Evolutionary conservation across 2,888 invertebrate species (phyloP).

Genomic region (Lochmaea crataegi): DNA sequence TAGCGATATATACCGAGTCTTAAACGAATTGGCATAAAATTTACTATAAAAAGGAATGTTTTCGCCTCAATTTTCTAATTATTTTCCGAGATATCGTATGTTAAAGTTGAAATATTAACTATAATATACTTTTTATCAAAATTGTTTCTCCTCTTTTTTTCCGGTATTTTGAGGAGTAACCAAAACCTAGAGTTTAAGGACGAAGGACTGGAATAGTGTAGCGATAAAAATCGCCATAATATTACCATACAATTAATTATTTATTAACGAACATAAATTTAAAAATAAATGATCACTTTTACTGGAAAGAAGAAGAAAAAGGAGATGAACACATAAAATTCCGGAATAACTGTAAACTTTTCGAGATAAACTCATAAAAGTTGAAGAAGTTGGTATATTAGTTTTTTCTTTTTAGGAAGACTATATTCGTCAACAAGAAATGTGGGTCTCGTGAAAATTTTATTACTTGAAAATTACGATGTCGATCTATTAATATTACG

Average conservation of each 20-base stretch:
- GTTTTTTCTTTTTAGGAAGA: slow-evolving; percentile 19
- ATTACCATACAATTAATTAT: neutral
- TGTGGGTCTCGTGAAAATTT: neutral
- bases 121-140: too few species aligned
- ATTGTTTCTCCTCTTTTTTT: too few species aligned
- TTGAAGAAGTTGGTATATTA: slow-evolving; percentile 18
- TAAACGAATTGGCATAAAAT: too few species aligned
- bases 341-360: slow-evolving; percentile 13
- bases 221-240: neutral
- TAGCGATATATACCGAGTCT: too few species aligned
- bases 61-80: too few species aligned
- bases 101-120: too few species aligned
- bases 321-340: slow-evolving; percentile 26
- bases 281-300: neutral
- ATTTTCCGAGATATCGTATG: too few species aligned
- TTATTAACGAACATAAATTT: neutral
- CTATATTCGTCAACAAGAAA: slow-evolving; percentile 8
- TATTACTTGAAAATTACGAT: neutral
- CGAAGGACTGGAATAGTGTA: too few species aligned
- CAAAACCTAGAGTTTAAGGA: too few species aligned
- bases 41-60: too few species aligned
- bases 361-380: slow-evolving; percentile 28
- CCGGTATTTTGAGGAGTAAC: too few species aligned
- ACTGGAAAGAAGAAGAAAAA: slow-evolving; percentile 1
- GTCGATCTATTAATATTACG: neutral